Evolutionary conservation across 2,888 invertebrate genomes (phyloP).

Genomic region (Amiota mariae): DNA sequence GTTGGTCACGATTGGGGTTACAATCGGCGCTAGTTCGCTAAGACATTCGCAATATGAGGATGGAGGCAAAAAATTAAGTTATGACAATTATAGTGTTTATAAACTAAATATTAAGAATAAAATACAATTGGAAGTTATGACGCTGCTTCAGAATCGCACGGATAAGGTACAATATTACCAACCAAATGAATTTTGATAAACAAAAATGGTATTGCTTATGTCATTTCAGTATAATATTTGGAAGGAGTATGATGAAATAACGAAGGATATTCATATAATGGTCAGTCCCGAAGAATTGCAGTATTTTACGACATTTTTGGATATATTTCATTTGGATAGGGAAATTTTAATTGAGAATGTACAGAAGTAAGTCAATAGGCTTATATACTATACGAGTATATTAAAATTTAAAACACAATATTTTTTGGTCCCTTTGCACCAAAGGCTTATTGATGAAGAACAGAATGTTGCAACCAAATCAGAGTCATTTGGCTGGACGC

Average conservation of each 20-base stretch:
- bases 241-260: constrained; percentile 69
- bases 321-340: constrained; percentile 69
- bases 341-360: constrained; percentile 77
- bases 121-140: constrained; percentile 74
- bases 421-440: background rate
- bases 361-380: constrained; percentile 74
- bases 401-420: background rate
- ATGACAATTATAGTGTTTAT: constrained; percentile 68
- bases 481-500: constrained; percentile 76
- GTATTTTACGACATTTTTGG: constrained; percentile 74
- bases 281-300: constrained; percentile 76
- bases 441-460: constrained; percentile 75
- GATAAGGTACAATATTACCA: constrained; percentile 42
- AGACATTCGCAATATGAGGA: constrained; percentile 29
- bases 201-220: background rate
- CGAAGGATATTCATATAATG: constrained; percentile 76
- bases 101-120: constrained; percentile 73
- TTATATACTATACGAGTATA: too few relatives aligned
- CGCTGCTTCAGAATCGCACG: constrained; percentile 54
- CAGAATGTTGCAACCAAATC: constrained; percentile 51
- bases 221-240: constrained; percentile 61
- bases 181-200: too few relatives aligned
- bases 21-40: constrained; percentile 47
- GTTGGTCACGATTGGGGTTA: constrained; percentile 48
- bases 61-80: constrained; percentile 59